Conservation (phyloP, 2,113 vertebrate species). For the Larimichthys polyactis region DNA sequence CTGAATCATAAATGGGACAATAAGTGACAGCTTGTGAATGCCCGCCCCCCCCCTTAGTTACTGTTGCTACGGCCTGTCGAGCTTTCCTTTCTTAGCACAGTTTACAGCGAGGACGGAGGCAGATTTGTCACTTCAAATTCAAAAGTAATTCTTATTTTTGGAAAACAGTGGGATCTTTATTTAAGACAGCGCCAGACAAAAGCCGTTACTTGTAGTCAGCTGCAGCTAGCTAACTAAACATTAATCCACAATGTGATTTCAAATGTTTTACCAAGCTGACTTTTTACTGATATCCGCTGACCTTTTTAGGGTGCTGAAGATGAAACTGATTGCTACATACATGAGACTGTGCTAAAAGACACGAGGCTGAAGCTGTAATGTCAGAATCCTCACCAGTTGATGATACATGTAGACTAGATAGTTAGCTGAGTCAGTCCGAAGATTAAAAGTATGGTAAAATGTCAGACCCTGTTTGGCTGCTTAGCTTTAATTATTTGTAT, state of each 20-base stretch:
- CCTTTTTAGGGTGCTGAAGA: background rate
- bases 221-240: background rate
- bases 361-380: background rate
- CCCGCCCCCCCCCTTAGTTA: background rate
- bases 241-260: background rate
- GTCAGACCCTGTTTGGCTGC: background rate
- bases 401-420: background rate
- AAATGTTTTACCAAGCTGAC: background rate
- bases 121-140: background rate
- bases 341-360: background rate
- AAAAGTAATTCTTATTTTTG: background rate
- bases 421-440: background rate
- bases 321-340: background rate
- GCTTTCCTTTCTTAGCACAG: slow-evolving; percentile 4
- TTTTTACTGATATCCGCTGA: too few relatives aligned
- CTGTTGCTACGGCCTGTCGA: background rate
- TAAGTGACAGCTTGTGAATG: background rate
- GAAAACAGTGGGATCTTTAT: background rate
- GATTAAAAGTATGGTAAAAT: background rate
- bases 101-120: background rate
- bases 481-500: background rate
- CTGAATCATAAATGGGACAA: slow-evolving; percentile 13
- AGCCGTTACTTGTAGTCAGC: background rate
- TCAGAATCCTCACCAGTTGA: background rate
- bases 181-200: background rate